These are phyloP conservation scores for Melanaphis sacchari DNA, from an alignment of 1,140 invertebrate genomes.

Conservation along the genomic window DNA sequence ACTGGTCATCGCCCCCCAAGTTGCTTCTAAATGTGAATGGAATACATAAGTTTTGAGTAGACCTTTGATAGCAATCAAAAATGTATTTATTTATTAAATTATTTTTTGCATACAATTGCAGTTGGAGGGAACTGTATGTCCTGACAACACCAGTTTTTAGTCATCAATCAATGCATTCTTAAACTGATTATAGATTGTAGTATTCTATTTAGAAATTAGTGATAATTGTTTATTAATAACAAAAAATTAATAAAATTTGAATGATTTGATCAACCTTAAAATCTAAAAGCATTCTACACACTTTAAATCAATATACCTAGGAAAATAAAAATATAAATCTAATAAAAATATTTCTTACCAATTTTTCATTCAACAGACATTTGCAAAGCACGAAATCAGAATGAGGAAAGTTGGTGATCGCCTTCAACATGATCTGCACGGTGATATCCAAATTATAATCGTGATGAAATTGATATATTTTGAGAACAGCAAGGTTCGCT, in stretches of 20 bases:
- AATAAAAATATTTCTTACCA: constrained; percentile 69
- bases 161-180: background rate
- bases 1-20: too few relatives aligned
- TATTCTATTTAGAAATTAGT: background rate
- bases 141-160: background rate
- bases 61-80: too few relatives aligned
- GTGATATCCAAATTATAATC: constrained; percentile 84
- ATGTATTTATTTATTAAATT: background rate
- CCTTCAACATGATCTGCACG: constrained; percentile 88
- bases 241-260: background rate
- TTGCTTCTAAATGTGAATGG: too few relatives aligned
- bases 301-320: background rate
- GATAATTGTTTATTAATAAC: background rate
- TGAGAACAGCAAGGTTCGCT: constrained; percentile 91
- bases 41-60: too few relatives aligned
- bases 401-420: constrained; percentile 94
- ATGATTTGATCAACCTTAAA: background rate
- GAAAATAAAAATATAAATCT: background rate
- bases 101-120: background rate
- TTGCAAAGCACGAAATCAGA: constrained; percentile 97
- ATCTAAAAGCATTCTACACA: background rate
- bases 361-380: constrained; percentile 85
- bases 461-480: constrained; percentile 92
- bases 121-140: rapidly evolving
- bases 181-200: background rate